Evolutionary conservation across 2,113 vertebrate species (phyloP).

Genomic region (Connochaetes taurinus): DNA sequence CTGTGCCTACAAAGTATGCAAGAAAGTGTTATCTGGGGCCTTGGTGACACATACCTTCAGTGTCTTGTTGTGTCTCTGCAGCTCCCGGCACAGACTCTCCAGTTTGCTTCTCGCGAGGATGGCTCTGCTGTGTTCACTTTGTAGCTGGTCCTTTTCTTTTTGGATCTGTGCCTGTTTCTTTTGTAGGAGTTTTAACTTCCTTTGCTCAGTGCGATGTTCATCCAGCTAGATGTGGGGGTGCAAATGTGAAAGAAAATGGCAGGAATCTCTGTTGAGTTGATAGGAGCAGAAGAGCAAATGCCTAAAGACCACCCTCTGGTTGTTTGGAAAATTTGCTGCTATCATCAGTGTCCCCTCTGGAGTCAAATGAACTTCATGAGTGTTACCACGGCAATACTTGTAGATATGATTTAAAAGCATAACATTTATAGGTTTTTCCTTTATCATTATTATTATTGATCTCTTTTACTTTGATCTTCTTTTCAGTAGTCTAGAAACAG

Average conservation of each 20-base stretch:
- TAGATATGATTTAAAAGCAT: not conserved
- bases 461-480: not conserved
- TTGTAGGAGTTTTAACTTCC: conserved; percentile 83
- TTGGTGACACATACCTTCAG: conserved; percentile 83
- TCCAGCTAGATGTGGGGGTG: conserved; percentile 77
- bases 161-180: conserved; percentile 81
- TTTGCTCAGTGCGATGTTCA: conserved; percentile 83
- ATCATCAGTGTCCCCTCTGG: not conserved
- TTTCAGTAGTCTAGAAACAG: not conserved
- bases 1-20: not conserved
- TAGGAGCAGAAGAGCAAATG: not conserved
- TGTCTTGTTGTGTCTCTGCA: conserved; percentile 89
- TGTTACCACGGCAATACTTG: not conserved
- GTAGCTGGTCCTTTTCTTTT: conserved; percentile 92
- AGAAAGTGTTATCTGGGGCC: not conserved
- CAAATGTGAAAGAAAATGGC: not conserved
- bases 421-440: not conserved
- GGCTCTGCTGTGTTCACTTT: conserved; percentile 86
- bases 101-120: conserved; percentile 89
- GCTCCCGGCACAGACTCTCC: conserved; percentile 91
- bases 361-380: not conserved
- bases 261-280: not conserved
- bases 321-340: not conserved
- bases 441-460: not conserved
- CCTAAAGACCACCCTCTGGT: not conserved